Base-by-base conservation (phyloP, 2,113 vertebrate genomes). In the Lethenteron reissneri region DNA sequence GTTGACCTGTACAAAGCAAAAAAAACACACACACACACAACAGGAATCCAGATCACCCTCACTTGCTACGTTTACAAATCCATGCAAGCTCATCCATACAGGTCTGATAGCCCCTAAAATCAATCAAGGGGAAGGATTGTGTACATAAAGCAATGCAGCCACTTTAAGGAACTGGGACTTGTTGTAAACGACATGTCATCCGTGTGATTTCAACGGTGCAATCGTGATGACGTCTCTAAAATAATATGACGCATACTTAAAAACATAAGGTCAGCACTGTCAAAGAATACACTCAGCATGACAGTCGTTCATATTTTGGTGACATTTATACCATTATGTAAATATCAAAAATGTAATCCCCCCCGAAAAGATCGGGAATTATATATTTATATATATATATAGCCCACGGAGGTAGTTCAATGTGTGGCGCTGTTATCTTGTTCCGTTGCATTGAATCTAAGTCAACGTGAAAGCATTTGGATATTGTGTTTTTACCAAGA, bases 1-100 rank as follows among this genome's bases (percentile, higher is more conserved):
- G 77, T 97, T 97, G 77, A 97, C 91, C 94, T 97, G 80, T 64
- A 41, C 41, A 7, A 41, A 41, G 41, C 41, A 41, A 41, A 41
- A 41, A 41, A 41, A 41, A 70, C 2, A 3, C 59, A 76, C 15
- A 11, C 69, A 12, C 56, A 71, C 3, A 76, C 71, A 76, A 19
- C 70, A 75, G 64, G 71, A 19, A 12, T 15, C n/a, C 9, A 7
- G 41, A 41, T 41, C 41, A 5, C 41, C 41, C 41, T 41, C 41
- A 41, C 41, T 5, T 5, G 41, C 41, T 41, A 5, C 41, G 41
- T 41, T 41, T 41, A 41, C 41, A 41, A 41, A 41, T 41, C 41
- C 41, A 41, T 7, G 41, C 41, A 41, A 41, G 6, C 41, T 41
- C 41, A 41, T 41, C 41, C 41, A 41, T 41, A 41, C 41, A 41